Evolutionary conservation across 1,140 invertebrate species (phyloP), one percentile per base, ranked within the genome.

Genomic region (Drosophila asahinai): DNA sequence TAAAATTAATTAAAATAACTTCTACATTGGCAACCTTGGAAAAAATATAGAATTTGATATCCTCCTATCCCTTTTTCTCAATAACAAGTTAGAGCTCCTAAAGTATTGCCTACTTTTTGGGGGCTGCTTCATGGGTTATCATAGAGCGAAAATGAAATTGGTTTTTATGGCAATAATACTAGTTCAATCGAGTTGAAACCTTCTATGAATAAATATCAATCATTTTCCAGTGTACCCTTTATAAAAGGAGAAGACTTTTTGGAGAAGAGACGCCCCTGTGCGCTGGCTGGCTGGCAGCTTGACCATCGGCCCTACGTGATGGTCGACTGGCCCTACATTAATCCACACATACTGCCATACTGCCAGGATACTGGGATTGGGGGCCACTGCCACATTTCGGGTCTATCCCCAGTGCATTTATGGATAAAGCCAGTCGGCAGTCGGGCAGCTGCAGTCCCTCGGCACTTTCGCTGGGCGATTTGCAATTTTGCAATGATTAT

Each of bases 401-500:
- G 72, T 57, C 72, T 66, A 65, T 71, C 27, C 66, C 68, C 52
- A 62, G 77, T 71, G 74, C 72, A 70, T 70, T 78, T 77, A 55
- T 68, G 74, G 40, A 30, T 27, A 8, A 60, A 30, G 66, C 43
- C 5, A 27, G 22, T 49, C 4, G 25, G 14, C 19, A 11, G 17
- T 8, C 27, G 19, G 74, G 51, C 72, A n/a, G 14, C 47, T 77
- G 70, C 75, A 77, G 30, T 76, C 55, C 49, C 75, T 55, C 65
- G 87, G 83, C 86, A 90, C 84, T 90, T 89, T 89, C 86, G 86
- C 84, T 90, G 80, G 84, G 47, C 84, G 81, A 84, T 89, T 84
- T 89, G 82, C 79, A 89, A 89, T 89, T 90, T 89, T 76, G 86
- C 81, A 80, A 89, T 89, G 84, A 89, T 89, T 89, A 89, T 90